These are phyloP conservation scores for Monopis laevigella DNA, from an alignment of 2,888 invertebrate genomes.

Conservation along the genomic window DNA sequence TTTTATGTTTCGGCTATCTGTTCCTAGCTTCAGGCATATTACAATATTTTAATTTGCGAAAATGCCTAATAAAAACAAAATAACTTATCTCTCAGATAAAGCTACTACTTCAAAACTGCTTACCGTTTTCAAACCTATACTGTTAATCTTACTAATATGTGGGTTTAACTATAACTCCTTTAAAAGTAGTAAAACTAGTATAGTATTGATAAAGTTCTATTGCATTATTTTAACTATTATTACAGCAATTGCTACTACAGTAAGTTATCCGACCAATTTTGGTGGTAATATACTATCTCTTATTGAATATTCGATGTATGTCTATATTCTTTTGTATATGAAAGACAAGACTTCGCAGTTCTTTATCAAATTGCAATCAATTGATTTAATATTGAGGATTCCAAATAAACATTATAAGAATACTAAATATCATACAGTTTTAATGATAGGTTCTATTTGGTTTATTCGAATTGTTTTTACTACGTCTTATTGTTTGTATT, in stretches of 20 bases:
- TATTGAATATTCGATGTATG: neutral
- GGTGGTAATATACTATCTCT: conserved; percentile 2
- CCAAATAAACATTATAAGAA: conserved; percentile 1
- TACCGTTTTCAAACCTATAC: neutral
- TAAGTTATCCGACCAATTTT: neutral
- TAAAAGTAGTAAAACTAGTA: neutral
- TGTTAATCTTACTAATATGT: neutral
- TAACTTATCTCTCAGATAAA: neutral
- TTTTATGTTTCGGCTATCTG: no score
- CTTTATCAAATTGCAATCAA: conserved; percentile 1
- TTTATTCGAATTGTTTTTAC: conserved; percentile 31
- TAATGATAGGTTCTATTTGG: conserved; percentile 30
- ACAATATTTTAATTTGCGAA: no score
- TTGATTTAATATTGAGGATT: conserved; percentile 5
- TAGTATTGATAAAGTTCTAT: neutral
- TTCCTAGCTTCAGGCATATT: no score
- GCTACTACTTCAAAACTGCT: conserved; percentile 1
- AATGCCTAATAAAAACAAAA: conserved; percentile 4
- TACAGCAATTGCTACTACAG: neutral
- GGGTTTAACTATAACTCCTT: conserved; percentile 8
- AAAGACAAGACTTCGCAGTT: conserved; percentile 2
- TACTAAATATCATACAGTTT: conserved; percentile 12
- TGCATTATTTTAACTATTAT: conserved; percentile 2
- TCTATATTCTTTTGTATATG: neutral
- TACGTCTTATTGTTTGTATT: conserved; percentile 28